phyloP scores from a whole-genome alignment of 2,888 invertebrate genomes.

The Eristalis intricaria region DNA sequence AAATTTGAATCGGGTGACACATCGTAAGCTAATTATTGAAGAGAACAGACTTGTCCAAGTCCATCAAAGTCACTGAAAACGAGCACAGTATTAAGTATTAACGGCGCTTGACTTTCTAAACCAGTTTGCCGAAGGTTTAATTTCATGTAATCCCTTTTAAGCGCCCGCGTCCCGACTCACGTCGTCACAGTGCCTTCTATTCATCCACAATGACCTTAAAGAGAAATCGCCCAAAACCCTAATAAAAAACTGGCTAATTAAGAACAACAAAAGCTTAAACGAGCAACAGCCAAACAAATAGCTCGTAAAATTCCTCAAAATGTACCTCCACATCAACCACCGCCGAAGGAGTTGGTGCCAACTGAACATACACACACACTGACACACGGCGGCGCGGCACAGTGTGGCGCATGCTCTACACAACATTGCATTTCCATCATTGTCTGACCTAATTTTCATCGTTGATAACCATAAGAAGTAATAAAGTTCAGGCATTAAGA shows the following conservation, averaged over 20 bases:
- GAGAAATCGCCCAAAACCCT: not conserved
- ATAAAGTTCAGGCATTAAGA: slow-evolving; percentile 40
- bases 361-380: not conserved
- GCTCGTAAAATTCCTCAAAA: not conserved
- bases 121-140: not conserved
- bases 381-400: not conserved
- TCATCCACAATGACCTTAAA: not conserved
- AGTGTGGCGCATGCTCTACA: not conserved
- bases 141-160: not conserved
- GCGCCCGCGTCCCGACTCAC: not conserved
- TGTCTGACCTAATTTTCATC: slow-evolving; percentile 32
- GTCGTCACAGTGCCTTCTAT: not conserved
- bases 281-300: not conserved
- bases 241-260: not conserved
- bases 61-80: not conserved
- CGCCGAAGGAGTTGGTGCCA: not conserved
- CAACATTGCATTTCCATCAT: not conserved
- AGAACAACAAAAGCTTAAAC: not conserved
- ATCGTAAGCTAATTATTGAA: no score
- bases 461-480: slow-evolving; percentile 34
- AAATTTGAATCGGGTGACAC: no score
- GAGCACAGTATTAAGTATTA: not conserved
- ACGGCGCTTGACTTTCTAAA: not conserved
- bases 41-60: not conserved
- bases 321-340: not conserved